Base-by-base conservation (phyloP, 1,140 invertebrate species). In the Eurytemora carolleeae region DNA sequence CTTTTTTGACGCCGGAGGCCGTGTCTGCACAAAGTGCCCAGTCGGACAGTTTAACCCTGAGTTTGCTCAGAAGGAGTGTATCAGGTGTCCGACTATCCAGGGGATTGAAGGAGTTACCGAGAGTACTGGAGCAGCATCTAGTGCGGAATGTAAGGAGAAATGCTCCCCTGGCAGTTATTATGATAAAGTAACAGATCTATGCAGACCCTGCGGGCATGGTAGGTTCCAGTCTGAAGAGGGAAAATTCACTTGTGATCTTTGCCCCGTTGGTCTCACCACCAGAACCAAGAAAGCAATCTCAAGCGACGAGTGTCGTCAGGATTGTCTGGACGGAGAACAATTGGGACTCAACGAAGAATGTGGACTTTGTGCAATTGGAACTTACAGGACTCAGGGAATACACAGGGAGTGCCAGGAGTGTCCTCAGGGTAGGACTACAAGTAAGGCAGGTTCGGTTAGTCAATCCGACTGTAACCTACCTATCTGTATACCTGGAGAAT, bases 21-120 rank as follows among this genome's bases (percentile, higher is more conserved):
- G 82, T 66, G 79, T 77, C 20, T 98, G 94, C 69, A 71, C 82
- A 17, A 80, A 82, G 2, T 98, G 94, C 70, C 82, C 86, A 0
- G 73, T 85, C 53, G 93, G 93, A 59, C 85, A 82, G 0, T 98
- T 95, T 71, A 93, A 98, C 74, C 89, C 91, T 65, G 85, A 92
- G 73, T 81, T 85, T 1, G 93, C 91, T 1, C 87, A 94, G 72
- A 69, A 84, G 54, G 82, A 85, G 68, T 96, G 92, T 71, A 85
- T 80, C 59, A 75, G 82, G 12, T 97, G 92, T 74, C 90, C 89
- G 12, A 74, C 80, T 0, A 91, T 92, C 58, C 85, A 85, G 16
- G 87, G 87, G 52, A 78, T 86, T 66, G 79, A 83, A 2, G 86
- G 87, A 53, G 87, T 92, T 7, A 96, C 91, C 0, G 80, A 87